These are phyloP conservation scores for Habroteleia sp. DNA, from an alignment of 2,888 invertebrate species.

Conservation along the genomic window DNA sequence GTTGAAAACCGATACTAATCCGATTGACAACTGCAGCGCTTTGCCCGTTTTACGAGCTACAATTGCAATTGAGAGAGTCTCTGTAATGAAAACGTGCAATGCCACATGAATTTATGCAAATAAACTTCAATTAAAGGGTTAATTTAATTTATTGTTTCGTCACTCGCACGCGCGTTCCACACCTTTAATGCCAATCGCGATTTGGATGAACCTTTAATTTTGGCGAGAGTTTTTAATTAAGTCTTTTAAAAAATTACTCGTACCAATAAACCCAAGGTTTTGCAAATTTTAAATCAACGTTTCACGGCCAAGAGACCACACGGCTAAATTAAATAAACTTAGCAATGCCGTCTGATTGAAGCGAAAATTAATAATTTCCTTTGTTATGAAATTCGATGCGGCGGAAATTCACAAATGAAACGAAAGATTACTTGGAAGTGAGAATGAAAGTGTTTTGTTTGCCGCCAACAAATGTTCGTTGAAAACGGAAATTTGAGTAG, in stretches of 20 bases:
- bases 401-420: no score
- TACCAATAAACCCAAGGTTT: no score
- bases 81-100: conserved; percentile 53
- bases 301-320: background rate
- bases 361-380: background rate
- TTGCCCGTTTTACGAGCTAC: conserved; percentile 28
- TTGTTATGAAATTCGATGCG: no score
- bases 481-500: no score
- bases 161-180: conserved; percentile 1
- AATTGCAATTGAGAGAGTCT: conserved; percentile 47
- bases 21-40: conserved; percentile 65
- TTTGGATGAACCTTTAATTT: conserved; percentile 18
- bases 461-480: no score
- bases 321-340: no score
- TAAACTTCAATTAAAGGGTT: conserved; percentile 58
- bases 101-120: conserved; percentile 61
- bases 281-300: conserved; percentile 1
- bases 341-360: background rate
- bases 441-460: no score
- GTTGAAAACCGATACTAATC: conserved; percentile 70
- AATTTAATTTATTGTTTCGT: conserved; percentile 56
- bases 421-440: no score
- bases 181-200: conserved; percentile 30
- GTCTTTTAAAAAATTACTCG: conserved; percentile 18
- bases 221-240: conserved; percentile 25